phyloP scores from a whole-genome alignment of 2,888 invertebrate species.

The Pachydiplax longipennis region DNA sequence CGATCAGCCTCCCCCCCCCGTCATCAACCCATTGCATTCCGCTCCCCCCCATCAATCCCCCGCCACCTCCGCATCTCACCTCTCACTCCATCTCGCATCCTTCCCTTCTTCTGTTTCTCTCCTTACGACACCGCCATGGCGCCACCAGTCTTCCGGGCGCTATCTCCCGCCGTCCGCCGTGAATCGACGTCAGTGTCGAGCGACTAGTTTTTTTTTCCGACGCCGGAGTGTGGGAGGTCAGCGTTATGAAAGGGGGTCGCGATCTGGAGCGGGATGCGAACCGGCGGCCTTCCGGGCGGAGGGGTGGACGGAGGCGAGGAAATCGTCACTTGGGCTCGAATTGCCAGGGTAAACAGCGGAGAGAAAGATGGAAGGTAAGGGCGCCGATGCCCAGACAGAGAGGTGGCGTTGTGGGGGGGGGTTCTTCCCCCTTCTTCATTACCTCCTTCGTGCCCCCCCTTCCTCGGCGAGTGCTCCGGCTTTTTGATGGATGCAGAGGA shows the following conservation, averaged over 20 bases:
- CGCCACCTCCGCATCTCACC: neutral
- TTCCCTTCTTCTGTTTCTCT: neutral
- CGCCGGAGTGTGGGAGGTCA: neutral
- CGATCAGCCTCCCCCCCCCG: conserved; percentile 1
- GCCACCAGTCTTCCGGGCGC: conserved; percentile 43
- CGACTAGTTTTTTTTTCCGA: neutral
- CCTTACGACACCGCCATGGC: conserved; percentile 6
- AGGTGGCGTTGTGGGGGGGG: neutral
- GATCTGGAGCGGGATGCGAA: neutral
- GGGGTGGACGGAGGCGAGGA: conserved; percentile 12
- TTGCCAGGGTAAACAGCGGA: conserved; percentile 31
- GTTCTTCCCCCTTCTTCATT: neutral
- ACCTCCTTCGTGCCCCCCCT: neutral
- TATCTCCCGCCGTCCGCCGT: conserved; percentile 42
- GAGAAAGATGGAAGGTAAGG: neutral
- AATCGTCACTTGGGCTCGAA: conserved; percentile 41
- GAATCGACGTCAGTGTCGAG: conserved; percentile 23
- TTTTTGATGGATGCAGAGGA: conserved; percentile 31
- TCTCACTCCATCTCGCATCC: neutral
- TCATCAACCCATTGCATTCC: neutral
- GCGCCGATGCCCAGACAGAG: conserved; percentile 37
- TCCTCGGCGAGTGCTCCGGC: neutral
- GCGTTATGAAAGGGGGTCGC: neutral
- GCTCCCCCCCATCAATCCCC: neutral
- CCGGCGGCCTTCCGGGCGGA: neutral